A percentile compares a stretch with the other conserved stretches of the same genome.
Evolutionary conservation across 2,797 vertebrate genomes (phyloP).

Genomic region (Spinibarbus caldwelli): DNA sequence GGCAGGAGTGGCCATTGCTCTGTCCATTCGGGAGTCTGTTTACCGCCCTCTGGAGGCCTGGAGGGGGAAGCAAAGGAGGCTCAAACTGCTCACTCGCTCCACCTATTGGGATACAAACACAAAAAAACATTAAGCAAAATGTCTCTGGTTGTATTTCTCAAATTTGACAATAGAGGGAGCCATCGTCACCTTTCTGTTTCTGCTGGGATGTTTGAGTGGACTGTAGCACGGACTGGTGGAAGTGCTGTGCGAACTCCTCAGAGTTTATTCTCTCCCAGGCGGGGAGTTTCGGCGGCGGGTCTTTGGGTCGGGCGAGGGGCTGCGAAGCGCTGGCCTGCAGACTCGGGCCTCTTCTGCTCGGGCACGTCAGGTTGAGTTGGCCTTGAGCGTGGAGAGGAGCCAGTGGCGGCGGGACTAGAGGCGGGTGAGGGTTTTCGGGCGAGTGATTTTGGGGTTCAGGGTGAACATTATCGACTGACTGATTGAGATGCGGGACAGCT

Average conservation of each 20-base stretch:
- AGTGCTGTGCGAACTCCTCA: constrained; percentile 96
- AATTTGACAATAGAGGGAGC: constrained; percentile 68
- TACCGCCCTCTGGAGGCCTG: constrained; percentile 86
- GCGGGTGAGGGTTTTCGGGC: constrained; percentile 75
- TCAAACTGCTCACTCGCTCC: constrained; percentile 17
- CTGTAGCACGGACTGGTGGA: constrained; percentile 97
- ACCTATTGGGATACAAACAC: not conserved
- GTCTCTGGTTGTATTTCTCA: constrained; percentile 61
- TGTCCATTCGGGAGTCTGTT: constrained; percentile 72
- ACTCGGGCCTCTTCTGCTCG: constrained; percentile 84
- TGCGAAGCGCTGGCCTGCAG: constrained; percentile 87
- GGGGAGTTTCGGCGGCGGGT: constrained; percentile 78
- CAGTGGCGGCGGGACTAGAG: constrained; percentile 79
- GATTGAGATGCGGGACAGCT: constrained; percentile 16
- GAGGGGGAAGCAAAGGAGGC: constrained; percentile 89
- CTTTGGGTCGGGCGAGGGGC: constrained; percentile 70
- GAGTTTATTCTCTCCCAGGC: constrained; percentile 93
- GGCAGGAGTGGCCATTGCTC: constrained; percentile 77
- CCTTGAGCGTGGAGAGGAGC: constrained; percentile 82
- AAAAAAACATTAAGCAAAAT: not conserved
- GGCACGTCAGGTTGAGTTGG: constrained; percentile 77
- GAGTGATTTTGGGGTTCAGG: constrained; percentile 71
- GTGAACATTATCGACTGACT: constrained; percentile 33
- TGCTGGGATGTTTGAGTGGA: constrained; percentile 96
- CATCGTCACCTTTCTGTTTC: constrained; percentile 90